A percentile compares a stretch with the other conserved stretches of the same genome.
Conservation (phyloP, 2,797 vertebrate genomes). For the Urocyon cinereoargenteus region DNA sequence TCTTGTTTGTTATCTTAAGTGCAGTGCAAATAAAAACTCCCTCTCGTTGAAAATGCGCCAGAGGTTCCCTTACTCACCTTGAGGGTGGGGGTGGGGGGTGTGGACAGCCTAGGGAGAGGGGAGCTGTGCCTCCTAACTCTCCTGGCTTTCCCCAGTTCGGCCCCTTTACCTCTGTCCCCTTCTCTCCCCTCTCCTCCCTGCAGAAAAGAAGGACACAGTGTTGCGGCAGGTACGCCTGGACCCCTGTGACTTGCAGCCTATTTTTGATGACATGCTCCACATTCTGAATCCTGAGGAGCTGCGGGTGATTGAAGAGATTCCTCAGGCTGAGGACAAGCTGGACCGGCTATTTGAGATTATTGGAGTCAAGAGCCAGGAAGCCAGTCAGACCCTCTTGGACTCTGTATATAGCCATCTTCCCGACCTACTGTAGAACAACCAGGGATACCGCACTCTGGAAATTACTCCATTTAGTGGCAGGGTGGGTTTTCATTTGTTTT, state of each 20-base stretch:
- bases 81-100: neutral
- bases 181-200: neutral
- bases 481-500: constrained; percentile 68
- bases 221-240: constrained; percentile 97
- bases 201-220: constrained; percentile 99
- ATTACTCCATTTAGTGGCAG: constrained; percentile 83
- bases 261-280: constrained; percentile 99
- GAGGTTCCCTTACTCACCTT: neutral
- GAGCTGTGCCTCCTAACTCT: neutral
- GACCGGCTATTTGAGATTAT: constrained; percentile 97
- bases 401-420: constrained; percentile 99
- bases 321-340: constrained; percentile 96
- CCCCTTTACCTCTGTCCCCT: neutral
- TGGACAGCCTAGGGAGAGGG: too few species aligned
- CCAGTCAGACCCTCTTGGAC: constrained; percentile 98
- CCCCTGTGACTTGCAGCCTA: constrained; percentile 98
- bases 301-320: constrained; percentile 94
- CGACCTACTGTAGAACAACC: constrained; percentile 92
- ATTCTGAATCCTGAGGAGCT: constrained; percentile 98
- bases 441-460: constrained; percentile 76
- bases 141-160: rapidly evolving
- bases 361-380: constrained; percentile 98
- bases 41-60: neutral
- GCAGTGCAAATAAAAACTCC: neutral
- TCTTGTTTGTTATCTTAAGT: neutral